phyloP scores from a whole-genome alignment of 1,140 invertebrate species.

The Euborellia annulipes region DNA sequence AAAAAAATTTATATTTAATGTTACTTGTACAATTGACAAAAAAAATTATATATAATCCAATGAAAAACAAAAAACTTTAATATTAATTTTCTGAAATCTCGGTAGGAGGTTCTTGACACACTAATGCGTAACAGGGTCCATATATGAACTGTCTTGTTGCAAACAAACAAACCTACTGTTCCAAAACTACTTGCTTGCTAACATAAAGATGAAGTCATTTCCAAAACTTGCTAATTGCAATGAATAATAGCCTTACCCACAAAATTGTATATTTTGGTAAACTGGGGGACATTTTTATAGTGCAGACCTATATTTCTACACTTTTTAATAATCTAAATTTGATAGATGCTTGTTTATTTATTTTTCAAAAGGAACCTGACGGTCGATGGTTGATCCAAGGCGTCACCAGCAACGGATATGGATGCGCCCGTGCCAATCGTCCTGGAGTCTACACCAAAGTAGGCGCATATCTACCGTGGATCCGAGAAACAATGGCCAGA shows the following conservation, averaged over 20 bases:
- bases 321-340: constrained; percentile 1
- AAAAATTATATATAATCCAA: too few species aligned
- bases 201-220: background rate
- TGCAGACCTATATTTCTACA: background rate
- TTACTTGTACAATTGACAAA: too few species aligned
- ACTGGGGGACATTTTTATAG: background rate
- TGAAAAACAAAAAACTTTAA: too few species aligned
- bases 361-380: constrained; percentile 28
- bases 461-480: constrained; percentile 49
- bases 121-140: too few species aligned
- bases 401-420: constrained; percentile 75
- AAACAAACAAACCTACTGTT: too few species aligned
- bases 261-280: too few species aligned
- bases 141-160: too few species aligned
- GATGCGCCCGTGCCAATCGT: constrained; percentile 63
- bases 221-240: background rate
- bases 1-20: background rate
- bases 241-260: too few species aligned
- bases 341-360: background rate
- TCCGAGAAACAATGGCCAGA: constrained; percentile 10
- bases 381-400: constrained; percentile 46
- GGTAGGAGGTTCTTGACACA: too few species aligned
- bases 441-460: constrained; percentile 83
- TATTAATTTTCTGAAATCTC: too few species aligned
- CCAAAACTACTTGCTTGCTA: background rate